A percentile compares a stretch with the other conserved stretches of the same genome.
phyloP scores from a whole-genome alignment of 2,797 vertebrate species.

The Pterois miles region DNA sequence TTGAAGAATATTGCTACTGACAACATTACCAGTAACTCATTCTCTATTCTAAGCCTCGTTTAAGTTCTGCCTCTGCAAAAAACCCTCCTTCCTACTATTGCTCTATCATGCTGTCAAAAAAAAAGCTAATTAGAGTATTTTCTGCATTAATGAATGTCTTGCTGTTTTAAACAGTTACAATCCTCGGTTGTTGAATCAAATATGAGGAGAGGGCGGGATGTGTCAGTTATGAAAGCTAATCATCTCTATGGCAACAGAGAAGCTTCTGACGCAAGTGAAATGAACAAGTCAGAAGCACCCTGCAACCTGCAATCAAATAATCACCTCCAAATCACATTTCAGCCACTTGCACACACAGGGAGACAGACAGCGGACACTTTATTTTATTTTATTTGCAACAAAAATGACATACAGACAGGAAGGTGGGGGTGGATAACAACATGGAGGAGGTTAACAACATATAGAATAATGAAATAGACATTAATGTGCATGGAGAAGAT shows the following conservation, averaged over 20 bases:
- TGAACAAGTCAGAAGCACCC: constrained; percentile 58
- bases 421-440: too few relatives aligned
- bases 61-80: constrained; percentile 17
- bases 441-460: neutral
- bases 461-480: neutral
- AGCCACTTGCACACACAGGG: constrained; percentile 6
- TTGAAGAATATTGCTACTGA: constrained; percentile 70
- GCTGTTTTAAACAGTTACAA: constrained; percentile 61
- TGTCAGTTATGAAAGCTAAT: constrained; percentile 65
- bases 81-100: constrained; percentile 28
- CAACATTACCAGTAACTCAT: constrained; percentile 47
- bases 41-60: constrained; percentile 55
- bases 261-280: constrained; percentile 65
- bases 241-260: constrained; percentile 75
- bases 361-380: constrained; percentile 4
- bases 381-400: neutral
- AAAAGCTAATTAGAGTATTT: constrained; percentile 53
- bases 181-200: constrained; percentile 54
- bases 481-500: neutral
- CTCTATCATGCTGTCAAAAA: constrained; percentile 25
- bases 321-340: constrained; percentile 71
- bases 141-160: constrained; percentile 50
- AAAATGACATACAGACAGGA: neutral
- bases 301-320: constrained; percentile 75
- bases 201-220: constrained; percentile 41